Evolutionary conservation across 2,797 vertebrate species (phyloP).

Genomic region (Phyllotis vaccarum): DNA sequence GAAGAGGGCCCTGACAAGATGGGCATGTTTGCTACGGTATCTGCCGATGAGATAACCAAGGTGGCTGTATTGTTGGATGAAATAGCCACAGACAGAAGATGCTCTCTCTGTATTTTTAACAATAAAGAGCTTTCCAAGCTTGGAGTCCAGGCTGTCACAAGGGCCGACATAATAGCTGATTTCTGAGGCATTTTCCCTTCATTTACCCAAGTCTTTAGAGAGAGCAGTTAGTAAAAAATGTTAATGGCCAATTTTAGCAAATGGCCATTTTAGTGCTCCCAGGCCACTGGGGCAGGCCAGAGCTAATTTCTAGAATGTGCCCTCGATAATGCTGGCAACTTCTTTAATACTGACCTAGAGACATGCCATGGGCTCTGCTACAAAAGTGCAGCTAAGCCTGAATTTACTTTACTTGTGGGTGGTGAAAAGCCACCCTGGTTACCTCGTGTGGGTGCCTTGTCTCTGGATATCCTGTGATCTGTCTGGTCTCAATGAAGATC

Average conservation of each 20-base stretch:
- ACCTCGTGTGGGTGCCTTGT: fast-evolving
- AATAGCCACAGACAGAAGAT: background rate
- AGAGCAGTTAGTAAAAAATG: slow-evolving; percentile 75
- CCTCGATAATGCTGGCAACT: slow-evolving; percentile 64
- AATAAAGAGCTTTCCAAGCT: slow-evolving; percentile 13
- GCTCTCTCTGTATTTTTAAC: slow-evolving; percentile 10
- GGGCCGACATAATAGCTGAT: slow-evolving; percentile 20
- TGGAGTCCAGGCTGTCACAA: background rate
- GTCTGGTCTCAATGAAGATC: background rate
- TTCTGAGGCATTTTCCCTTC: slow-evolving; percentile 51
- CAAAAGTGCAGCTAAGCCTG: slow-evolving; percentile 1
- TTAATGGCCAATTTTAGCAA: slow-evolving; percentile 82
- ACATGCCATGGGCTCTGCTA: slow-evolving; percentile 29
- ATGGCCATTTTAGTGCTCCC: slow-evolving; percentile 75
- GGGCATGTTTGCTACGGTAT: background rate
- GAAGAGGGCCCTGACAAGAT: fast-evolving
- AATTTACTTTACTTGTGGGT: slow-evolving; percentile 35
- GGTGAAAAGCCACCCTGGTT: background rate
- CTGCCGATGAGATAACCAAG: background rate
- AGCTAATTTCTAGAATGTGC: slow-evolving; percentile 75
- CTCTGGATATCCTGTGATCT: background rate
- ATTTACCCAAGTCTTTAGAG: slow-evolving; percentile 72
- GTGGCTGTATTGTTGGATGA: background rate
- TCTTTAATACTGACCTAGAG: slow-evolving; percentile 79
- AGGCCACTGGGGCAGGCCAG: slow-evolving; percentile 57